phyloP scores from a whole-genome alignment of 2,113 vertebrate genomes.

The Chroicocephalus ridibundus region DNA sequence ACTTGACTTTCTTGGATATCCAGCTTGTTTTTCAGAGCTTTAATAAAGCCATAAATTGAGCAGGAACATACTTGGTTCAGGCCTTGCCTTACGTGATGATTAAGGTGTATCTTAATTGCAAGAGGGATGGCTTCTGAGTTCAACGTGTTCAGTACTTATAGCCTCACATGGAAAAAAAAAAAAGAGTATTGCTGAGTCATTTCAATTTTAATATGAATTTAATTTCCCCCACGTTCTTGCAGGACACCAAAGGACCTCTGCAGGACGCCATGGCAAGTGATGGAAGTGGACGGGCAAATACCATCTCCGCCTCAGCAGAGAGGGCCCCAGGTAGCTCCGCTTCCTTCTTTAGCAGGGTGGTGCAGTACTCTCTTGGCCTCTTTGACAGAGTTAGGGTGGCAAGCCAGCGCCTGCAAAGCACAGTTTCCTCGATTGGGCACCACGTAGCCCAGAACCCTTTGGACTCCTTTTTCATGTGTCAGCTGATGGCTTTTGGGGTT shows the following conservation, averaged over 20 bases:
- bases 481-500: conserved; percentile 87
- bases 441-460: conserved; percentile 87
- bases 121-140: neutral
- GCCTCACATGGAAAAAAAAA: neutral
- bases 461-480: conserved; percentile 92
- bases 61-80: neutral
- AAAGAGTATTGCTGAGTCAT: neutral
- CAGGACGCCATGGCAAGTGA: conserved; percentile 75
- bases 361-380: conserved; percentile 72
- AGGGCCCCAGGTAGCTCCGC: conserved; percentile 92
- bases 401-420: conserved; percentile 77
- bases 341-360: conserved; percentile 84
- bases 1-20: neutral
- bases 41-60: neutral
- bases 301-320: conserved; percentile 70
- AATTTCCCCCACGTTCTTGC: neutral
- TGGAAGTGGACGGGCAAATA: conserved; percentile 67
- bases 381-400: conserved; percentile 76
- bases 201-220: neutral
- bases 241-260: conserved; percentile 81
- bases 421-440: conserved; percentile 84
- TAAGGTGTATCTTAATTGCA: accelerated
- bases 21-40: neutral
- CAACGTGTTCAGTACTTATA: accelerated
- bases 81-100: neutral